Evolutionary conservation across 2,888 invertebrate genomes (phyloP).

Genomic region (Sepioteuthis lessoniana): DNA sequence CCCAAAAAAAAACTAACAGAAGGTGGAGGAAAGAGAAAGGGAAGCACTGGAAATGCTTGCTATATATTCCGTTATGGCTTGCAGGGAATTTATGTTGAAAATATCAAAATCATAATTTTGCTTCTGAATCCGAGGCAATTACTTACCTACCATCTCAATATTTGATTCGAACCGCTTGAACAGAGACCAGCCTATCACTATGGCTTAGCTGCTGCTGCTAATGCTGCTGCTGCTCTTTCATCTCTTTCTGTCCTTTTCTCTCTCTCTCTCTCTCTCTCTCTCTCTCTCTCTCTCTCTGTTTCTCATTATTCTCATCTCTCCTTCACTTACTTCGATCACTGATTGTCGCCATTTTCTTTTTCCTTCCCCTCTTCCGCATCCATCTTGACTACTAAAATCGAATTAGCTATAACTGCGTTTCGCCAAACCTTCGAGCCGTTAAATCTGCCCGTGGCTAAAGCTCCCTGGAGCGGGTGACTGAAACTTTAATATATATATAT

Average conservation of each 20-base stretch:
- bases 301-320: no score
- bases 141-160: not conserved
- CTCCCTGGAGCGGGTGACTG: not conserved
- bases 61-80: not conserved
- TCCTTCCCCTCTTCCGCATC: not conserved
- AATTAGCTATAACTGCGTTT: not conserved
- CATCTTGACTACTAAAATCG: not conserved
- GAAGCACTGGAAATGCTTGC: not conserved
- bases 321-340: no score
- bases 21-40: no score
- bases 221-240: no score
- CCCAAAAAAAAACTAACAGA: no score
- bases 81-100: not conserved
- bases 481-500: not conserved
- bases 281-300: no score
- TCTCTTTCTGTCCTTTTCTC: no score
- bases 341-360: no score
- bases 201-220: not conserved
- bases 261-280: no score
- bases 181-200: not conserved
- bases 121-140: not conserved
- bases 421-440: not conserved
- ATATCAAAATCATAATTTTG: conserved; percentile 6
- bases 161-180: not conserved
- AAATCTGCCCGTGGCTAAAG: not conserved